Conservation (phyloP, 2,797 vertebrate genomes). For the Oreochromis grahami region DNA sequence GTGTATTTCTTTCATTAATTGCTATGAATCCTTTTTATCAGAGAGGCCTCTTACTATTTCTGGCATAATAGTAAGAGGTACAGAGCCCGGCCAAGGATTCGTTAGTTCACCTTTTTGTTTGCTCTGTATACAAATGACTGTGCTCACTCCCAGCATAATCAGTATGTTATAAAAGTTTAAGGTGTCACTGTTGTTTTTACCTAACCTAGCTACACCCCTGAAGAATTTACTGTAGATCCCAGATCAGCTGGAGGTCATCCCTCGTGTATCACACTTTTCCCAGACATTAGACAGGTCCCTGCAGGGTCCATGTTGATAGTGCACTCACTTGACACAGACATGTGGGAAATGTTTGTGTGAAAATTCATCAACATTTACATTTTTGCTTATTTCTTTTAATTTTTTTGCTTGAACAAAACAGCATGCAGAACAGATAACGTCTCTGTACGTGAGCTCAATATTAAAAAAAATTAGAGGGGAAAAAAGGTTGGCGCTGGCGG, state of each 20-base stretch:
- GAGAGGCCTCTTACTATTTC: background rate
- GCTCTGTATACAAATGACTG: background rate
- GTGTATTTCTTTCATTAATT: background rate
- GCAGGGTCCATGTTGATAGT: background rate
- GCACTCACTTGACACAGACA: background rate
- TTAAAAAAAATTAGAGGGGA: background rate
- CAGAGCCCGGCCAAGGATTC: background rate
- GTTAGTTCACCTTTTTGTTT: background rate
- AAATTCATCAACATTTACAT: background rate
- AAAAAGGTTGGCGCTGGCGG: background rate
- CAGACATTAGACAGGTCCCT: background rate
- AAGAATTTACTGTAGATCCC: background rate
- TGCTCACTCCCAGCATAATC: background rate
- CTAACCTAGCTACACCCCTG: background rate
- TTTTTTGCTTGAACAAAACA: background rate
- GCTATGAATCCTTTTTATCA: background rate
- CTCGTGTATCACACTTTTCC: background rate
- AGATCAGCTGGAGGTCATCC: background rate
- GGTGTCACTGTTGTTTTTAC: background rate
- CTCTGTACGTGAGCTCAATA: background rate
- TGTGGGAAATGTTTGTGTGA: background rate
- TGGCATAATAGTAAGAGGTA: background rate
- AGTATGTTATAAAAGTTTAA: background rate
- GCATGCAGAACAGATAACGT: background rate
- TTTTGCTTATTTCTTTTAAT: rapidly evolving